Base-by-base conservation (phyloP, 2,113 vertebrate genomes). In the Phrynosoma platyrhinos region DNA sequence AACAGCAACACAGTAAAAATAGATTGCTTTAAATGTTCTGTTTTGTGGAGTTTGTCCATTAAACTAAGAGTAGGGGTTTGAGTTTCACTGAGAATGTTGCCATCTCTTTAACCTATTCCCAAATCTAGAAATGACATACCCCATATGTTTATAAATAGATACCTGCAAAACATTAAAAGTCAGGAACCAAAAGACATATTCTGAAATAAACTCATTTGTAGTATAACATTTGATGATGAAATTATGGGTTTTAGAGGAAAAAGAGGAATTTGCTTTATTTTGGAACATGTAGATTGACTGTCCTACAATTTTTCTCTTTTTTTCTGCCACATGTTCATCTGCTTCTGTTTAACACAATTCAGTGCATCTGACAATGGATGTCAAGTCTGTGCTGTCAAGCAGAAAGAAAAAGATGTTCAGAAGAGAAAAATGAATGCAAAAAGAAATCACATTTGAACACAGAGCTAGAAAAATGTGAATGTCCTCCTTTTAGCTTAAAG, bases 391-490 rank as follows among this genome's bases (percentile, higher is more conserved):
- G 3, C 23, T 92, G 87, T 87, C 69, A 85, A 62, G 42, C 88
- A 21, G 9, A 2, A 47, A 64, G 21, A 58, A 79, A 53, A 72
- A 40, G 52, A 82, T 36, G 16, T 32, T 55, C 8, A 87, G 20
- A 1, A 9, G 66, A 68, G 64, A 20, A 90, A 90, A 9, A 27
- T 76, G 66, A 86, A 90, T 86, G 18, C 40, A 93, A 92, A 90
- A 85, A 79, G 21, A 92, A 92, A 87, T 85, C 23, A 23, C 6
- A 66, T 92, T 87, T 89, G n/a, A 82, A 89, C 91, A 7, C 8
- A 32, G 8, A 30, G 4, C 53, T 90, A 85, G 5, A 55, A 86
- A 91, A 94, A 91, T 52, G 14, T 52, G 40, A 92, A 85, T 82
- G 5, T 85, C 47, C 2, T 90, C 83, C 8, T 90, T 86, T 93